phyloP scores from a whole-genome alignment of 2,888 invertebrate species.

The Aplocera efformata region DNA sequence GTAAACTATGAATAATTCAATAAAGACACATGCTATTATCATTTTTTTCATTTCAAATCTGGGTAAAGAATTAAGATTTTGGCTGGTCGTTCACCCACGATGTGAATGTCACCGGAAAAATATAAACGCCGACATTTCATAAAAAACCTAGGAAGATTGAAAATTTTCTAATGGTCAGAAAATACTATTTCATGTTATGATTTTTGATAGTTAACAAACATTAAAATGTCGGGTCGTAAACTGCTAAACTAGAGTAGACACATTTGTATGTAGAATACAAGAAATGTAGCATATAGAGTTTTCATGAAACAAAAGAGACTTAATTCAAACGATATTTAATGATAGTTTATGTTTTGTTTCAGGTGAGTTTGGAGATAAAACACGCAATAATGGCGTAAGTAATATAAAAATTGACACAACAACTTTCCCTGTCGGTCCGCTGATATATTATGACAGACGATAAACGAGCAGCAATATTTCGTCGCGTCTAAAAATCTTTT shows the following conservation, averaged over 20 bases:
- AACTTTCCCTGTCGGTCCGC: constrained; percentile 32
- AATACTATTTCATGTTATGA: too few species aligned
- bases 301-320: constrained; percentile 29
- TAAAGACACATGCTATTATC: constrained; percentile 47
- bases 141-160: too few species aligned
- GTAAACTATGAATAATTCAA: constrained; percentile 63
- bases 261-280: too few species aligned
- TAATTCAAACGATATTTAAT: constrained; percentile 32
- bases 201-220: too few species aligned
- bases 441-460: constrained; percentile 35
- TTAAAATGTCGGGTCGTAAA: too few species aligned
- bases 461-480: constrained; percentile 38
- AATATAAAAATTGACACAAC: constrained; percentile 30
- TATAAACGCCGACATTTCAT: too few species aligned
- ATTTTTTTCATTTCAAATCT: constrained; percentile 60
- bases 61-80: constrained; percentile 66
- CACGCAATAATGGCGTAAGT: constrained; percentile 26
- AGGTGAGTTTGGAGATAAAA: constrained; percentile 40
- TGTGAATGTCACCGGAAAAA: too few species aligned
- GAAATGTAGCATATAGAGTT: too few species aligned
- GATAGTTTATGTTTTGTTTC: constrained; percentile 37
- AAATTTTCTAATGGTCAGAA: too few species aligned
- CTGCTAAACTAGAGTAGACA: too few species aligned
- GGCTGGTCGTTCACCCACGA: constrained; percentile 66
- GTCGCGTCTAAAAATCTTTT: constrained; percentile 39